A percentile compares a stretch with the other conserved stretches of the same genome.
Evolutionary conservation across 1,140 invertebrate species (phyloP).

Genomic region (Argopecten irradians): DNA sequence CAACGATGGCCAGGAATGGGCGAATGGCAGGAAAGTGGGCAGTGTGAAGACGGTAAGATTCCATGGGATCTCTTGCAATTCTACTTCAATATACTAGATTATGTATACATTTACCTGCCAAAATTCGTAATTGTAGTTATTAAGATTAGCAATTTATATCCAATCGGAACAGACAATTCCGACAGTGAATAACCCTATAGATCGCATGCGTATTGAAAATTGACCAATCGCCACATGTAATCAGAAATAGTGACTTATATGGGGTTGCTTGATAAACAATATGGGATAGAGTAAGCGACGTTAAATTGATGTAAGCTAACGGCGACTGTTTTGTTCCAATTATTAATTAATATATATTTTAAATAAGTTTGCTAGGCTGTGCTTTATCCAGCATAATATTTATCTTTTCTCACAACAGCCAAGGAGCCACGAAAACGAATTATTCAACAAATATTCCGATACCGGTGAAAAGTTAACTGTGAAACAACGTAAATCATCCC

Average conservation of each 20-base stretch:
- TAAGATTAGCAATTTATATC: too few species aligned
- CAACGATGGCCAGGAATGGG: not conserved
- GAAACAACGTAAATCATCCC: not conserved
- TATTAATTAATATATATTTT: too few species aligned
- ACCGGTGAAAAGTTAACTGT: slow-evolving; percentile 52
- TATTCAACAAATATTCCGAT: slow-evolving; percentile 61
- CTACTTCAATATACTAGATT: not conserved
- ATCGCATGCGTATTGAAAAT: too few species aligned
- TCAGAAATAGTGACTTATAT: too few species aligned
- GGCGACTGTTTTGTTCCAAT: too few species aligned
- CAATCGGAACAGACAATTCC: too few species aligned
- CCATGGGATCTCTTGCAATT: not conserved
- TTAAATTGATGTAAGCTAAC: too few species aligned
- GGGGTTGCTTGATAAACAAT: too few species aligned
- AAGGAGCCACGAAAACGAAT: slow-evolving; percentile 39
- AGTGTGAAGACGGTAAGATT: slow-evolving; percentile 25
- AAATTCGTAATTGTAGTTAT: not conserved
- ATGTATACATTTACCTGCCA: not conserved
- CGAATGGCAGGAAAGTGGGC: slow-evolving; percentile 27
- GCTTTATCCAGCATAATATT: not conserved
- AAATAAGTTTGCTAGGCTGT: too few species aligned
- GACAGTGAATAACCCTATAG: too few species aligned
- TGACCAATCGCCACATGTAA: too few species aligned
- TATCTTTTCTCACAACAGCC: slow-evolving; percentile 35
- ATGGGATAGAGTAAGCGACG: too few species aligned